A percentile compares a stretch with the other conserved stretches of the same genome.
Conservation (phyloP, 2,888 invertebrate species). For the Acrobeloides nanus region DNA sequence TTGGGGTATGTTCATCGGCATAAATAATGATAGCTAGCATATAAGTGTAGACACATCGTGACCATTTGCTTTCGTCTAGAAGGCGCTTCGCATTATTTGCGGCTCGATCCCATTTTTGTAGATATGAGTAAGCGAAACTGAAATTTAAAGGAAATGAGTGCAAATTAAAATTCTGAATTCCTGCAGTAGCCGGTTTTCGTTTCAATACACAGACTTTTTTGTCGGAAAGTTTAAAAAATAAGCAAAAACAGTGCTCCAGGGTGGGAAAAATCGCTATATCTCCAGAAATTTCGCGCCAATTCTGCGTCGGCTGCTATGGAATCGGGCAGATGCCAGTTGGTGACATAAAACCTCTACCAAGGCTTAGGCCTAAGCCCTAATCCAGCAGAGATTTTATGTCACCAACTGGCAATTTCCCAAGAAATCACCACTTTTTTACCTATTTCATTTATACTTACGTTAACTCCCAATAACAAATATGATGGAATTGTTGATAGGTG, state of each 20-base stretch:
- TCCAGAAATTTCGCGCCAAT: too few relatives aligned
- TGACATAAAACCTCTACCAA: background rate
- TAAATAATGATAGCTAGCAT: slow-evolving; percentile 73
- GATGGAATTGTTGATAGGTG: slow-evolving; percentile 82
- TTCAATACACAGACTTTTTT: too few relatives aligned
- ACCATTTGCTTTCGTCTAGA: slow-evolving; percentile 87
- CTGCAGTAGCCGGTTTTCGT: too few relatives aligned
- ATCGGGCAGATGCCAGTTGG: background rate
- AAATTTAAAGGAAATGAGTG: slow-evolving; percentile 4
- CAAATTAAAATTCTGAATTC: too few relatives aligned
- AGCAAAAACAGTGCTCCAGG: too few relatives aligned
- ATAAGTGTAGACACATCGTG: slow-evolving; percentile 75
- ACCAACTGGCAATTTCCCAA: too few relatives aligned
- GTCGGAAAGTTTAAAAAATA: too few relatives aligned
- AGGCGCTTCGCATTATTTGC: slow-evolving; percentile 54
- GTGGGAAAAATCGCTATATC: too few relatives aligned
- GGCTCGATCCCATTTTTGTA: slow-evolving; percentile 42
- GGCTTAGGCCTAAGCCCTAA: background rate
- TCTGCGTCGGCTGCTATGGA: too few relatives aligned
- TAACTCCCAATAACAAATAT: slow-evolving; percentile 54
- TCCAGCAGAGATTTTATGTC: too few relatives aligned
- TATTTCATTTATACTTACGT: slow-evolving; percentile 3
- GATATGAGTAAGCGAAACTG: slow-evolving; percentile 44
- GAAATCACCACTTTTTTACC: too few relatives aligned
- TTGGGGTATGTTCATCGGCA: slow-evolving; percentile 32